Percentiles rank a stretch among this genome's conserved stretches.
phyloP scores from a whole-genome alignment of 1,140 invertebrate genomes.

The Asobara japonica region DNA sequence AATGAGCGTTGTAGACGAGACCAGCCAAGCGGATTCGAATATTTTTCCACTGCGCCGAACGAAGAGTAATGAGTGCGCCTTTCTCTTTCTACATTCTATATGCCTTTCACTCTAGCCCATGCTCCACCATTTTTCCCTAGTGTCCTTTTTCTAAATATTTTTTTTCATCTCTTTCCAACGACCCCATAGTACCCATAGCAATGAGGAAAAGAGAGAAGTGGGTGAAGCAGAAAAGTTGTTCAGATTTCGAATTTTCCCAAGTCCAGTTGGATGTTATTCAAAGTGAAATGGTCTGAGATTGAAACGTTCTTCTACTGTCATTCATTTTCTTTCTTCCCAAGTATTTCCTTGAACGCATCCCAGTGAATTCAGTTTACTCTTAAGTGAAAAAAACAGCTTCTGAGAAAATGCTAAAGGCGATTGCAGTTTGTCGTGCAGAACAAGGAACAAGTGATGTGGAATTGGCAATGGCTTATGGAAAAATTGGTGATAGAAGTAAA shows the following conservation, averaged over 20 bases:
- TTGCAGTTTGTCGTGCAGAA: too few species aligned
- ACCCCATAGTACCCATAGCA: not conserved
- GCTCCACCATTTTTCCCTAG: constrained; percentile 32
- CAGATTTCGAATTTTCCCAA: constrained; percentile 28
- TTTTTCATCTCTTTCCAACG: not conserved
- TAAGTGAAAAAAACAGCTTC: not conserved
- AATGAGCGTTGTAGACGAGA: constrained; percentile 34
- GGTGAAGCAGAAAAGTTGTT: constrained; percentile 34
- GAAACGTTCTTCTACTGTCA: constrained; percentile 15
- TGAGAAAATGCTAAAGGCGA: too few species aligned
- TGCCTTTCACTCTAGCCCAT: not conserved
- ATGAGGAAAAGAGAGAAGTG: not conserved
- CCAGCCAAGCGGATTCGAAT: constrained; percentile 49
- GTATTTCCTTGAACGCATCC: constrained; percentile 1
- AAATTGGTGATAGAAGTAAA: too few species aligned
- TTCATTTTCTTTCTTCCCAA: not conserved
- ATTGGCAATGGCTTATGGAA: too few species aligned
- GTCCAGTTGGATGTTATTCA: constrained; percentile 29
- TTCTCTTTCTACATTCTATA: not conserved
- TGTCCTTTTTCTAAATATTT: constrained; percentile 37
- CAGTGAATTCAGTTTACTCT: not conserved
- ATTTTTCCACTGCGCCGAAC: constrained; percentile 45
- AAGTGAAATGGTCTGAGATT: constrained; percentile 32
- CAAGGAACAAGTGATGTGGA: too few species aligned
- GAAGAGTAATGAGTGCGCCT: constrained; percentile 44